Percentiles rank a stretch among this genome's conserved stretches.
These are phyloP conservation scores for Hydractinia symbiolongicarpus DNA, from an alignment of 30 jellyfish, hydroid and myxozoan species.

Conservation along the genomic window DNA sequence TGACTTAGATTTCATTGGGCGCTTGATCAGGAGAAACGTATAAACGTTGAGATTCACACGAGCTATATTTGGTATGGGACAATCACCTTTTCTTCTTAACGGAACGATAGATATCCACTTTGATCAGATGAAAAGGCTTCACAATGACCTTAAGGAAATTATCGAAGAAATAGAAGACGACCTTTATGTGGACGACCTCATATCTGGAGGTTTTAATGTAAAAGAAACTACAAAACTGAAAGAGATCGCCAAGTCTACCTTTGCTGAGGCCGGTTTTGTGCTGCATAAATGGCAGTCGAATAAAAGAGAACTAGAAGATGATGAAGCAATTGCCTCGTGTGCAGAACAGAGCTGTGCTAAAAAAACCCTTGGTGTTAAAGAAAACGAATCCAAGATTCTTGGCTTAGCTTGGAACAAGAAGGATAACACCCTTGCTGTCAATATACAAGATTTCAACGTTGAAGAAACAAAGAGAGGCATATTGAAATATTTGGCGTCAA, in stretches of 20 bases:
- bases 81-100: slow-evolving; percentile 53
- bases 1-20: slow-evolving; percentile 32
- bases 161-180: slow-evolving; percentile 28
- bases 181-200: slow-evolving; percentile 55
- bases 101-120: slow-evolving; percentile 45
- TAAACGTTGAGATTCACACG: slow-evolving; percentile 29
- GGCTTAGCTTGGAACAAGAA: slow-evolving; percentile 51
- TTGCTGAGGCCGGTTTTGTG: slow-evolving; percentile 37
- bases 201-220: slow-evolving; percentile 32
- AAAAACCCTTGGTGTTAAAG: slow-evolving; percentile 45
- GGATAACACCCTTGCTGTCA: slow-evolving; percentile 27
- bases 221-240: slow-evolving; percentile 20
- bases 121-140: slow-evolving; percentile 9
- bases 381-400: slow-evolving; percentile 43
- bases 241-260: slow-evolving; percentile 20
- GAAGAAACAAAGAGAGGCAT: slow-evolving; percentile 48
- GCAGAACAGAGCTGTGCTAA: slow-evolving; percentile 31
- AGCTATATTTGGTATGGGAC: slow-evolving; percentile 54
- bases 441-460: slow-evolving; percentile 32
- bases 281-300: slow-evolving; percentile 70
- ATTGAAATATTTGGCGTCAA: slow-evolving; percentile 44
- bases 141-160: background rate
- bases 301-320: slow-evolving; percentile 41
- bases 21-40: slow-evolving; percentile 30
- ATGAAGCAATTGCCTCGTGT: background rate